Evolutionary conservation across 2,888 invertebrate genomes (phyloP).

Genomic region (Ecliptopera silaceata): DNA sequence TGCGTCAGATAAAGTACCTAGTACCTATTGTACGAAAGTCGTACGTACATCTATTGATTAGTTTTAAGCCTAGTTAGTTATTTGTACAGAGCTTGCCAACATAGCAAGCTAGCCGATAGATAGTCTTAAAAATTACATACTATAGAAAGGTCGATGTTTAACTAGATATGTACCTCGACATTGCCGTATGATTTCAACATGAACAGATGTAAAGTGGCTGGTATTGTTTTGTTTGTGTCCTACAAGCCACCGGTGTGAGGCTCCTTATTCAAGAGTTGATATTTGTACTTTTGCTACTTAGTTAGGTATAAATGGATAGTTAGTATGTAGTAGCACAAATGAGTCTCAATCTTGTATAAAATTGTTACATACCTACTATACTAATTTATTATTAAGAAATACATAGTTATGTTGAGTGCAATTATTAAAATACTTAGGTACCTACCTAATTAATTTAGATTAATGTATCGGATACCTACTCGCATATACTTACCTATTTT

Average conservation of each 20-base stretch:
- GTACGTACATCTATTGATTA: slow-evolving; percentile 46
- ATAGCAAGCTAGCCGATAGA: slow-evolving; percentile 35
- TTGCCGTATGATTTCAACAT: not conserved
- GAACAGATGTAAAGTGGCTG: not conserved
- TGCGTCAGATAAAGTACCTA: slow-evolving; percentile 12
- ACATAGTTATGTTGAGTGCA: slow-evolving; percentile 1
- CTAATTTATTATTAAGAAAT: not conserved
- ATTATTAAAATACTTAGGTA: not conserved
- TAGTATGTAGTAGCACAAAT: not conserved
- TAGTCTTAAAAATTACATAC: slow-evolving; percentile 28
- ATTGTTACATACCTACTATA: not conserved
- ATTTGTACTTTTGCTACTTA: too few relatives aligned
- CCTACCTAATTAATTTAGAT: not conserved
- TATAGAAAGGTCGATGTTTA: slow-evolving; percentile 1
- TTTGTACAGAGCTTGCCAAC: slow-evolving; percentile 53
- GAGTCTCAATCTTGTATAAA: not conserved
- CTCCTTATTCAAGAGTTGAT: not conserved
- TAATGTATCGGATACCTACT: too few relatives aligned
- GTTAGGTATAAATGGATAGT: too few relatives aligned
- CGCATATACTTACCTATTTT: not conserved
- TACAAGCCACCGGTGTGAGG: not conserved
- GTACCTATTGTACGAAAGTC: slow-evolving; percentile 14
- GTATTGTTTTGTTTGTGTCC: not conserved
- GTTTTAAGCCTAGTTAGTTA: slow-evolving; percentile 50
- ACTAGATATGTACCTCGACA: slow-evolving; percentile 4